A percentile compares a stretch with the other conserved stretches of the same genome.
phyloP scores from a whole-genome alignment of 2,797 vertebrate species.

The Pseudopleuronectes americanus region DNA sequence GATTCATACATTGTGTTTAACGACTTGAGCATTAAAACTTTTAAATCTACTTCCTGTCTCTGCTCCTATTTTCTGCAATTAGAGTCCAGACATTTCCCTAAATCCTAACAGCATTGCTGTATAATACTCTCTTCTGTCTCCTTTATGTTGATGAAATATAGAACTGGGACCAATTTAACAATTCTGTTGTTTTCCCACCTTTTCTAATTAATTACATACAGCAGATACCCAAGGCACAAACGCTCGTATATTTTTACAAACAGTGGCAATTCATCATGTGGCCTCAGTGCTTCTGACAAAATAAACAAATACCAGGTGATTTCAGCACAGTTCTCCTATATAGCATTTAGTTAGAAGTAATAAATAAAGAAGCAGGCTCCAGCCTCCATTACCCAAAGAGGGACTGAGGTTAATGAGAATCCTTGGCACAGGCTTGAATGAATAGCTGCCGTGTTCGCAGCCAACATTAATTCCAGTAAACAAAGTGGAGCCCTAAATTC shows the following conservation, averaged over 20 bases:
- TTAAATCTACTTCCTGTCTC: not conserved
- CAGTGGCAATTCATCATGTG: slow-evolving; percentile 42
- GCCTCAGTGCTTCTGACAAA: slow-evolving; percentile 6
- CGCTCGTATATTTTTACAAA: slow-evolving; percentile 33
- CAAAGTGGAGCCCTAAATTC: not conserved
- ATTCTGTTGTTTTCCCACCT: slow-evolving; percentile 26
- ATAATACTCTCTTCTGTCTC: slow-evolving; percentile 40
- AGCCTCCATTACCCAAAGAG: not conserved
- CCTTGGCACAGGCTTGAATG: slow-evolving; percentile 8
- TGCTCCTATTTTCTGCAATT: slow-evolving; percentile 22
- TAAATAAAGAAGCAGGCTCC: slow-evolving; percentile 20
- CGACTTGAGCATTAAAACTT: too few species aligned
- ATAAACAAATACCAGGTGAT: slow-evolving; percentile 27
- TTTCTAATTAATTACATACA: slow-evolving; percentile 36
- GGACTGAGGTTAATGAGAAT: slow-evolving; percentile 23
- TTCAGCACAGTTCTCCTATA: slow-evolving; percentile 3
- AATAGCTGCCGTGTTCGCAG: slow-evolving; percentile 6
- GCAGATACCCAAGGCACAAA: slow-evolving; percentile 16
- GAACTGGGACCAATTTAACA: slow-evolving; percentile 28
- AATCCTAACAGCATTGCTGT: slow-evolving; percentile 19
- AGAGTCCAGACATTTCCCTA: slow-evolving; percentile 35
- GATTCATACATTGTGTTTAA: too few species aligned
- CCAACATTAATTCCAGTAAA: not conserved
- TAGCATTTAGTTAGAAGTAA: slow-evolving; percentile 18
- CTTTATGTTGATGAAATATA: slow-evolving; percentile 43